Conservation (phyloP, 2,797 vertebrate genomes). For the Syncerus caffer region DNA sequence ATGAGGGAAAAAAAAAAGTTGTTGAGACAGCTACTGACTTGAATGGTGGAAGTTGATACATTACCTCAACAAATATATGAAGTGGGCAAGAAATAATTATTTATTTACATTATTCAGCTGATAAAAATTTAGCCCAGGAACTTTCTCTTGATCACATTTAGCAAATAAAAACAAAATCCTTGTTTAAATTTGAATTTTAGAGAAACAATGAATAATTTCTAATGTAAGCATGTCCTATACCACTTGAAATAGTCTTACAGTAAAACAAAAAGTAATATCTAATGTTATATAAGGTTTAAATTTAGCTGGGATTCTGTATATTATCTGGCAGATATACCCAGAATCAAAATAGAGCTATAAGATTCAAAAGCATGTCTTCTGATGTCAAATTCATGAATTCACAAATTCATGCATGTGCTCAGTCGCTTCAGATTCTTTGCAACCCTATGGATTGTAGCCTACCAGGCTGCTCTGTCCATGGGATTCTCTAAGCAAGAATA, state of each 20-base stretch:
- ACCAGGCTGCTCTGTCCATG: background rate
- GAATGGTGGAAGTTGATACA: background rate
- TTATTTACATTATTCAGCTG: background rate
- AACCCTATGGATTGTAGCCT: background rate
- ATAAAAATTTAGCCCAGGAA: background rate
- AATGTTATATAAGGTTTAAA: background rate
- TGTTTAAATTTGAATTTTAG: background rate
- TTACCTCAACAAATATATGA: background rate
- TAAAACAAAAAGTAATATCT: background rate
- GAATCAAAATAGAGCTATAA: background rate
- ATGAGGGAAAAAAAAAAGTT: background rate
- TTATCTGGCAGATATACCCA: background rate
- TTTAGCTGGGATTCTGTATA: background rate
- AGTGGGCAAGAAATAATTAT: background rate
- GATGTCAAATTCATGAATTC: background rate
- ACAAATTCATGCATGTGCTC: background rate
- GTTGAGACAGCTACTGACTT: background rate
- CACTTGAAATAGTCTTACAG: background rate
- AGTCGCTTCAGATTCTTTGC: background rate
- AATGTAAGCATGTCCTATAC: background rate
- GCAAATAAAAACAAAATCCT: background rate
- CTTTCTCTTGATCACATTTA: background rate
- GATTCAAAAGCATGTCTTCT: background rate
- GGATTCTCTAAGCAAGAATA: background rate
- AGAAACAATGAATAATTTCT: background rate